phyloP scores from a whole-genome alignment of 2,888 invertebrate species.

The Sarcophaga carnaria region DNA sequence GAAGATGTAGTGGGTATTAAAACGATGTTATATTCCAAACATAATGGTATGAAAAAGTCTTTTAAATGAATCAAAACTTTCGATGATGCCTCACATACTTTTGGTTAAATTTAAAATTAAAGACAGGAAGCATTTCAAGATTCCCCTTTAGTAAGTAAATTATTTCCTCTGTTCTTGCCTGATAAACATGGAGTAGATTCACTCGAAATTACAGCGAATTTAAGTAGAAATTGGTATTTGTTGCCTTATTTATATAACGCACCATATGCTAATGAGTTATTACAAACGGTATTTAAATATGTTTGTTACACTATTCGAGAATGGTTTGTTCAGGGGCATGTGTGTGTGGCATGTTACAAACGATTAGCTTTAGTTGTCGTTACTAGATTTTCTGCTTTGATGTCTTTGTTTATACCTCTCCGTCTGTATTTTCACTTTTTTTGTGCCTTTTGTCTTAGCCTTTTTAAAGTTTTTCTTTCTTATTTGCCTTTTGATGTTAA shows the following conservation, averaged over 20 bases:
- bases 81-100: no score
- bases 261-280: neutral
- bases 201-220: no score
- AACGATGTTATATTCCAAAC: no score
- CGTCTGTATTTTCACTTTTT: neutral
- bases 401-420: constrained; percentile 26
- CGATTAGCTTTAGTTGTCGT: constrained; percentile 54
- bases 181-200: no score
- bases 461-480: constrained; percentile 41
- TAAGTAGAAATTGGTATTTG: neutral
- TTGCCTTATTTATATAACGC: neutral
- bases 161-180: no score
- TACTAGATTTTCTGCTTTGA: constrained; percentile 47
- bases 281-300: neutral
- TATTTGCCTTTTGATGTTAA: constrained; percentile 56
- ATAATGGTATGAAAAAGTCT: no score
- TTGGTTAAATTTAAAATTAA: no score
- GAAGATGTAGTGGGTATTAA: no score
- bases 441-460: constrained; percentile 21
- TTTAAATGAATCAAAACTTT: no score
- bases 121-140: no score
- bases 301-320: neutral
- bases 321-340: neutral
- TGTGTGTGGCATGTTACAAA: constrained; percentile 30
- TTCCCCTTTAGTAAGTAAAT: no score